Evolutionary conservation across 2,113 vertebrate genomes (phyloP).

Genomic region (Epinephelus cyanopodus): DNA sequence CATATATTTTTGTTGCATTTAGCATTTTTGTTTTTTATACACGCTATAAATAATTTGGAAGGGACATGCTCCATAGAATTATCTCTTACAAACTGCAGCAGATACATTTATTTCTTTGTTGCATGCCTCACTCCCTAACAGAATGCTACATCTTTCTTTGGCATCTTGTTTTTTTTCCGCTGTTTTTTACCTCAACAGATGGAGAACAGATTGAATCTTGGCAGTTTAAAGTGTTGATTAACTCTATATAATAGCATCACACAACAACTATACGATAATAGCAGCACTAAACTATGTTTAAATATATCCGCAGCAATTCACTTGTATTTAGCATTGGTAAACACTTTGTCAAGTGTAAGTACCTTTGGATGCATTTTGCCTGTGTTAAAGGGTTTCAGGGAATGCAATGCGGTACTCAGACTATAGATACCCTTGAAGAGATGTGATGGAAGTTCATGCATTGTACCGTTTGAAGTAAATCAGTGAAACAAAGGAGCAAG

Average conservation of each 20-base stretch:
- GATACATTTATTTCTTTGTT: neutral
- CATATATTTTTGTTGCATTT: neutral
- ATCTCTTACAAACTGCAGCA: neutral
- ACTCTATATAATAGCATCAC: neutral
- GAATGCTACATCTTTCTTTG: slow-evolving; percentile 2
- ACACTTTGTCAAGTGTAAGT: neutral
- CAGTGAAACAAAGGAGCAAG: slow-evolving; percentile 62
- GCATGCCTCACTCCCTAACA: neutral
- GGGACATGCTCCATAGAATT: neutral
- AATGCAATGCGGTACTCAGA: neutral
- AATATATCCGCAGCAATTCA: neutral
- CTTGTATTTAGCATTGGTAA: neutral
- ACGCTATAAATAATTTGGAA: neutral
- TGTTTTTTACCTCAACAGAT: slow-evolving; percentile 12
- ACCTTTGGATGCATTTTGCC: neutral
- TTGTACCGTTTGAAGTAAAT: slow-evolving; percentile 38
- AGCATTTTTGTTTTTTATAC: neutral
- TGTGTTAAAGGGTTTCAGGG: neutral
- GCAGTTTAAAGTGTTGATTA: slow-evolving; percentile 28
- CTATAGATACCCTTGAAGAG: neutral
- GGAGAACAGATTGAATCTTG: slow-evolving; percentile 29
- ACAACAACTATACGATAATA: neutral
- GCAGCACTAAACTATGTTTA: neutral
- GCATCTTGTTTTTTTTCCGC: neutral
- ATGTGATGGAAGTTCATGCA: slow-evolving; percentile 20